phyloP scores from a whole-genome alignment of 2,888 invertebrate species.

The Muscina levida region DNA sequence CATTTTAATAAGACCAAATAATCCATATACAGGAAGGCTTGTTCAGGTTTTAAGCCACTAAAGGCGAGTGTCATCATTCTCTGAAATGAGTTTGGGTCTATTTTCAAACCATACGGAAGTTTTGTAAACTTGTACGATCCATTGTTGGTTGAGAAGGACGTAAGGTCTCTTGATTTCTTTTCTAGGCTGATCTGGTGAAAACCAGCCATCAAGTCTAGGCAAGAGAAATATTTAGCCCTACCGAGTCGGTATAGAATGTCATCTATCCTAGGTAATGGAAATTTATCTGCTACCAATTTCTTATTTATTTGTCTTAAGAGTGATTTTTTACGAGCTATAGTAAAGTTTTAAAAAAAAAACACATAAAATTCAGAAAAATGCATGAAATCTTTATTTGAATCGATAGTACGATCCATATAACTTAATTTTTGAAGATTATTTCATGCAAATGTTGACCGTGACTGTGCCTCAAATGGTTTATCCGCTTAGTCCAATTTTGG shows the following conservation, averaged over 20 bases:
- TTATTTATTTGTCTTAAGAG: too few species aligned
- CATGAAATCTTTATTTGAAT: too few species aligned
- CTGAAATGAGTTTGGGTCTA: neutral
- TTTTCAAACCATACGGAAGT: neutral
- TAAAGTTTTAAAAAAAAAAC: too few species aligned
- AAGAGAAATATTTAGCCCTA: neutral
- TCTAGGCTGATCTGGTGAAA: neutral
- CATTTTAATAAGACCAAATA: neutral
- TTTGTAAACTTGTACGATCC: neutral
- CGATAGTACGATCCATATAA: too few species aligned
- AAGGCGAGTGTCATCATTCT: neutral
- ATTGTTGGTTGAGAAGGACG: neutral
- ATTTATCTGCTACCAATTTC: too few species aligned
- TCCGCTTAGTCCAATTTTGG: too few species aligned
- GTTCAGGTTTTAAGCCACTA: neutral
- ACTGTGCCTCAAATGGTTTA: too few species aligned
- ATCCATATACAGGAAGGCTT: slow-evolving; percentile 3
- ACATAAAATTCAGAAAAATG: too few species aligned
- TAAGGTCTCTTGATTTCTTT: neutral
- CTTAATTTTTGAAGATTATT: too few species aligned
- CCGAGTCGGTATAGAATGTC: neutral
- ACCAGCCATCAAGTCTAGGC: too few species aligned
- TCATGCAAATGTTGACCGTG: too few species aligned
- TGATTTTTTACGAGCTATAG: too few species aligned
- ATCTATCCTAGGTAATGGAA: neutral